Conservation (phyloP, 1,140 invertebrate genomes). For the Cherax destructor region DNA sequence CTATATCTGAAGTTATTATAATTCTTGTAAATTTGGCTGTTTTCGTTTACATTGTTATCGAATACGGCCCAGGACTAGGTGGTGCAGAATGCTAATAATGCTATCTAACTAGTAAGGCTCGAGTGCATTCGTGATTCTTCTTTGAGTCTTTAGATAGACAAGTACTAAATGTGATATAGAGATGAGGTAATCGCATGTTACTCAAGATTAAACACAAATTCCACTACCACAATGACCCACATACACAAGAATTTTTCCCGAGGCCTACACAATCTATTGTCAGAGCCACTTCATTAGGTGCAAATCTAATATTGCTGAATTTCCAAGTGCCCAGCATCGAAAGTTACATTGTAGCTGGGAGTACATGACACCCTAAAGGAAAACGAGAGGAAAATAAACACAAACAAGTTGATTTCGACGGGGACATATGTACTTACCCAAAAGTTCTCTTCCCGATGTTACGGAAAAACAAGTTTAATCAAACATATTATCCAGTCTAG, state of each 20-base stretch:
- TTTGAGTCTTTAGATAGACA: no score
- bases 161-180: background rate
- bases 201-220: background rate
- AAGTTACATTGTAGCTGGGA: background rate
- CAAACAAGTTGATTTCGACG: slow-evolving; percentile 48
- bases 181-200: background rate
- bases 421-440: slow-evolving; percentile 53
- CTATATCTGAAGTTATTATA: no score
- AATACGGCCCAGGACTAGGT: no score
- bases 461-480: background rate
- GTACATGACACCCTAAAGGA: background rate
- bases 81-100: no score
- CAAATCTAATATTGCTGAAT: background rate
- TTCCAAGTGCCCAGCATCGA: background rate
- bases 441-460: slow-evolving; percentile 38
- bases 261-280: background rate
- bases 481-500: slow-evolving; percentile 25
- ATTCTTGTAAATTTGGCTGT: no score
- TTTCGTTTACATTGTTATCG: no score
- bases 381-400: background rate
- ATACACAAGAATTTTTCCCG: background rate
- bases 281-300: background rate
- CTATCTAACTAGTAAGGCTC: no score
- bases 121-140: no score
- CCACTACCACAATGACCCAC: slow-evolving; percentile 46